Percentiles rank a stretch among this genome's conserved stretches.
Conservation (phyloP, 2,888 invertebrate genomes). For the Ennomos quercinarius region DNA sequence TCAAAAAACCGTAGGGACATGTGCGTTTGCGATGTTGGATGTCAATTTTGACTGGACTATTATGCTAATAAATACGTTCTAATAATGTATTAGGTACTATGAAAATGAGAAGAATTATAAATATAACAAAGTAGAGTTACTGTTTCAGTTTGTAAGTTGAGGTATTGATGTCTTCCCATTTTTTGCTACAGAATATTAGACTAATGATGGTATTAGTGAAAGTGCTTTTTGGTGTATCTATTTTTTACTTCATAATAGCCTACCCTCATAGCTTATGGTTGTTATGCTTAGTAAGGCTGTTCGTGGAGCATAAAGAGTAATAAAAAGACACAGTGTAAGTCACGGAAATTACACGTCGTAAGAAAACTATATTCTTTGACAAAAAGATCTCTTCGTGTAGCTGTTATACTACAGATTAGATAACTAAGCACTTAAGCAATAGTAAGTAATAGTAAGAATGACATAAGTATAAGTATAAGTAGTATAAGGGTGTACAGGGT, state of each 20-base stretch:
- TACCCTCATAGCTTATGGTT: constrained; percentile 21
- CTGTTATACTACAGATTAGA: no score
- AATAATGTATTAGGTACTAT: no score
- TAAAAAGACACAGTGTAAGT: constrained; percentile 1
- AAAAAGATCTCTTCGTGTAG: not conserved
- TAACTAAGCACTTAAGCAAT: no score
- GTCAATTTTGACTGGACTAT: no score
- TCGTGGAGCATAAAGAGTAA: constrained; percentile 12
- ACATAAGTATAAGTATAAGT: no score
- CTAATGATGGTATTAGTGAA: constrained; percentile 38
- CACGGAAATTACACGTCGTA: not conserved
- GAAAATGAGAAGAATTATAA: not conserved
- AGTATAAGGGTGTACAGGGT: no score
- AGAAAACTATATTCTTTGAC: not conserved
- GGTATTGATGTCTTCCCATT: constrained; percentile 34
- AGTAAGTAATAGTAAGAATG: no score
- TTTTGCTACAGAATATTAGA: constrained; percentile 30
- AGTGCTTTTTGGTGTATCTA: constrained; percentile 38
- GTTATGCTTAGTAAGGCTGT: constrained; percentile 13
- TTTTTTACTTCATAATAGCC: constrained; percentile 40
- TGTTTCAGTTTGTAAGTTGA: constrained; percentile 14
- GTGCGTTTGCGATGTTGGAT: no score
- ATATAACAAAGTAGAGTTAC: constrained; percentile 8
- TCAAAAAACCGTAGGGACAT: no score
- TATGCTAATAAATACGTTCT: no score